These are phyloP conservation scores for Coranthus polyacanthus DNA, from an alignment of 2,797 vertebrate species.

Conservation along the genomic window DNA sequence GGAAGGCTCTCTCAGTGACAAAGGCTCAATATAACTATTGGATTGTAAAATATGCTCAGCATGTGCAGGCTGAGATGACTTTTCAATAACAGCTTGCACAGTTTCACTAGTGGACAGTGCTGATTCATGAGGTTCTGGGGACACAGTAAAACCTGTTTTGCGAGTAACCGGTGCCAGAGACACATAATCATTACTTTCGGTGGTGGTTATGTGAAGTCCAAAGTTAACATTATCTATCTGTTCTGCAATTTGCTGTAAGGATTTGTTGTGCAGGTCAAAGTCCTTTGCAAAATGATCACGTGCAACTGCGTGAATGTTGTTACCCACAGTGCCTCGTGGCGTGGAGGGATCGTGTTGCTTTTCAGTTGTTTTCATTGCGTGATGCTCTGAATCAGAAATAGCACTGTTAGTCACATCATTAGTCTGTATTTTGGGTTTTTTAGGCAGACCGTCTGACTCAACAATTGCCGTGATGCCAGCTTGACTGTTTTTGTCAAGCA, in stretches of 20 bases:
- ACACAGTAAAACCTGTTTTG: neutral
- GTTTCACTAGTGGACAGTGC: constrained; percentile 1
- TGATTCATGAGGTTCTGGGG: constrained; percentile 37
- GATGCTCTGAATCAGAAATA: constrained; percentile 16
- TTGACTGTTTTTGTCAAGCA: constrained; percentile 27
- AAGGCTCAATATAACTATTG: constrained; percentile 34
- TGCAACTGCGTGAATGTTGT: neutral
- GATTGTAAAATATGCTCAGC: constrained; percentile 21
- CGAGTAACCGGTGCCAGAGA: constrained; percentile 22
- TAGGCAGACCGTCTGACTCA: constrained; percentile 7
- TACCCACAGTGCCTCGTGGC: neutral
- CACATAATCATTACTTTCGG: constrained; percentile 28
- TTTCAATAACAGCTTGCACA: constrained; percentile 25
- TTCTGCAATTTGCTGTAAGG: constrained; percentile 15
- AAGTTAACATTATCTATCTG: constrained; percentile 15
- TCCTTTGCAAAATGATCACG: constrained; percentile 24
- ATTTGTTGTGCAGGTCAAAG: constrained; percentile 7
- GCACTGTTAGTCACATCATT: constrained; percentile 30
- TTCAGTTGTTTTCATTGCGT: constrained; percentile 13
- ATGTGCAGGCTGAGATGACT: constrained; percentile 27
- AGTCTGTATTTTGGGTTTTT: constrained; percentile 27
- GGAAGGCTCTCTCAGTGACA: constrained; percentile 29
- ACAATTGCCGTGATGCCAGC: constrained; percentile 11
- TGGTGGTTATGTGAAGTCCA: constrained; percentile 27
- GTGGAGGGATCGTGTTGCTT: constrained; percentile 14